Evolutionary conservation across 2,113 vertebrate genomes (phyloP), one percentile per base, ranked within the genome.

Genomic region (Phocoena sinus): DNA sequence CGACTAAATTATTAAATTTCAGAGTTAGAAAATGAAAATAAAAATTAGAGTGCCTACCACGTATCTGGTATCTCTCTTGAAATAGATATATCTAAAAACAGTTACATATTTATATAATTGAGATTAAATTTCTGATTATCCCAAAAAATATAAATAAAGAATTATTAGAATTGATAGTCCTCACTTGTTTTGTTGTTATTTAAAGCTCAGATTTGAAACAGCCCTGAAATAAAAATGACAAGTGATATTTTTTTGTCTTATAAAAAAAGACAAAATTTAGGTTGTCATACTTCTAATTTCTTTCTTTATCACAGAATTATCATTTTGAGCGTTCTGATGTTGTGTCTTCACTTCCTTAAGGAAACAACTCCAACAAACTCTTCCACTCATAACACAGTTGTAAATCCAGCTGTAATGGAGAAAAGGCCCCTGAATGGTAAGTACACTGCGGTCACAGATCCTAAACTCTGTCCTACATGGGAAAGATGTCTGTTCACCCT

Each of bases 201-300:
- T 74, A 50, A 97, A 91, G 21, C 41, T 82, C 62, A 82, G 63
- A 94, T 77, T 80, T 84, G 17, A 93, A 82, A 77, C 28, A 86
- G 38, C 1, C 21, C 56, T 77, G 31, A 77, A 84, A 86, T 71
- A 53, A 96, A 97, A 96, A 90, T 77, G 23, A 33, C 25, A 91
- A 90, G 12, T 62, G 33, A 60, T 63, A 15, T n/a, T 63, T 47
- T 82, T 90, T 62, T 44, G 5, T n/a, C n/a, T 76, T 41, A 85
- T 28, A 47, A 80, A 79, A 74, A 23, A 79, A 92, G 50, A 88
- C 28, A 81, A 53, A 68, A 58, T 53, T 74, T 89, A 89, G 23
- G 21, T 50, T 81, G 8, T 44, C 12, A 73, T 28, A 20, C 18
- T 90, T 71, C 50, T 60, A 93, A 81, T 73, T 21, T 71, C 36